A percentile compares a stretch with the other conserved stretches of the same genome.
Evolutionary conservation across 2,113 vertebrate genomes (phyloP).

Genomic region (Zingel zingel): DNA sequence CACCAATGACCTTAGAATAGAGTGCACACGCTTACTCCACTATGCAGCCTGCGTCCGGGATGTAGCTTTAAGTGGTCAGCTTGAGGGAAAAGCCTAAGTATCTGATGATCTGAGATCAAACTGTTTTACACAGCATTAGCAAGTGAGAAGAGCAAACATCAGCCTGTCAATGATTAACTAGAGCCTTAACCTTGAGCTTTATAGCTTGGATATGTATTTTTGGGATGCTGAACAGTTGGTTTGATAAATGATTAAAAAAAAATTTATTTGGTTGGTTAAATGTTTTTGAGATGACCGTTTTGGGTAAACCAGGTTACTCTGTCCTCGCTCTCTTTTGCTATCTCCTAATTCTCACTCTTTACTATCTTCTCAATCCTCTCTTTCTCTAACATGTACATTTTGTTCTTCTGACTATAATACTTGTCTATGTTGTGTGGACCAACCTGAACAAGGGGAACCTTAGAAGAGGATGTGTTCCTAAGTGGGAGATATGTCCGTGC

Average conservation of each 20-base stretch:
- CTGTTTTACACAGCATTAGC: slow-evolving; percentile 44
- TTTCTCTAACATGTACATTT: slow-evolving; percentile 33
- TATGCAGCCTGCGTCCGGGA: slow-evolving; percentile 15
- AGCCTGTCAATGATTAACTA: slow-evolving; percentile 35
- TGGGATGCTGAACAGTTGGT: neutral
- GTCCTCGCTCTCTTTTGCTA: neutral
- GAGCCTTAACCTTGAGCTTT: neutral
- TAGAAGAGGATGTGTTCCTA: slow-evolving; percentile 20
- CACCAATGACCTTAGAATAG: slow-evolving; percentile 15
- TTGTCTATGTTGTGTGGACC: slow-evolving; percentile 26
- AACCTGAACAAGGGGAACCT: slow-evolving; percentile 9
- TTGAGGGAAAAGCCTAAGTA: slow-evolving; percentile 28
- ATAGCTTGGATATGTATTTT: slow-evolving; percentile 1
- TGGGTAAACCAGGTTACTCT: neutral
- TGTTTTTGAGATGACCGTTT: neutral
- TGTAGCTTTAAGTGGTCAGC: slow-evolving; percentile 37
- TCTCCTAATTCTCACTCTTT: slow-evolving; percentile 8
- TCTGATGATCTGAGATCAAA: slow-evolving; percentile 49
- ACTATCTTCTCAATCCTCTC: slow-evolving; percentile 6
- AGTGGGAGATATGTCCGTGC: slow-evolving; percentile 30
- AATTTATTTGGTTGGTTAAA: neutral
- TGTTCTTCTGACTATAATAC: slow-evolving; percentile 36
- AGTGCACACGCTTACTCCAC: slow-evolving; percentile 12
- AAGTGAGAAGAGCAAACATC: slow-evolving; percentile 35
- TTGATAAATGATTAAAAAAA: neutral